Conservation (phyloP, 2,888 invertebrate genomes). For the Laspeyria flexula region DNA sequence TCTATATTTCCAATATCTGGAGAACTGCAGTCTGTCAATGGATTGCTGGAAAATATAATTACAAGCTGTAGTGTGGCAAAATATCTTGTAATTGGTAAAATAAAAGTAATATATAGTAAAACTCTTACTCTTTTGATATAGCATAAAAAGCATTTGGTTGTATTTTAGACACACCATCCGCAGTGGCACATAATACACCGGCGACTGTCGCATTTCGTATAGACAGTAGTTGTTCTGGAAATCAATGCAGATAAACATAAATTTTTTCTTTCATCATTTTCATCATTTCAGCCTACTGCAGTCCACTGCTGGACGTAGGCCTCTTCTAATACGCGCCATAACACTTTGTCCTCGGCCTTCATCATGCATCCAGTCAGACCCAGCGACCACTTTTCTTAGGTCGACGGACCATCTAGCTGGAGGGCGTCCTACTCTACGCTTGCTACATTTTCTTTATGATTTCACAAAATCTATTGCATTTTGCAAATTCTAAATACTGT, state of each 20-base stretch:
- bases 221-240: constrained; percentile 65
- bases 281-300: too few relatives aligned
- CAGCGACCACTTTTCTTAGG: too few relatives aligned
- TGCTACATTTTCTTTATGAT: too few relatives aligned
- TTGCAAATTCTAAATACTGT: too few relatives aligned
- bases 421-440: too few relatives aligned
- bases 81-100: not conserved
- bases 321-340: too few relatives aligned
- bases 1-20: constrained; percentile 4
- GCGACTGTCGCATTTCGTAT: constrained; percentile 61
- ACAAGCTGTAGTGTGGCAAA: too few relatives aligned
- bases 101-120: not conserved
- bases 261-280: not conserved
- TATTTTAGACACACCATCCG: constrained; percentile 60
- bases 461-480: too few relatives aligned
- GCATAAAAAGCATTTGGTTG: constrained; percentile 56
- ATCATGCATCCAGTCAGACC: too few relatives aligned
- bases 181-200: constrained; percentile 60
- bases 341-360: too few relatives aligned
- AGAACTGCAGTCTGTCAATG: constrained; percentile 3
- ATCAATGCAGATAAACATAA: not conserved
- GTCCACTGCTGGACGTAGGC: too few relatives aligned
- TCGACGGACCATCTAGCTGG: too few relatives aligned
- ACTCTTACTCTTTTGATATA: not conserved
- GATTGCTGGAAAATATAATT: constrained; percentile 2